Percentiles rank a stretch among this genome's conserved stretches.
phyloP scores from a whole-genome alignment of 37 sponge, comb jelly and placozoan species.

The Bolinopsis microptera region DNA sequence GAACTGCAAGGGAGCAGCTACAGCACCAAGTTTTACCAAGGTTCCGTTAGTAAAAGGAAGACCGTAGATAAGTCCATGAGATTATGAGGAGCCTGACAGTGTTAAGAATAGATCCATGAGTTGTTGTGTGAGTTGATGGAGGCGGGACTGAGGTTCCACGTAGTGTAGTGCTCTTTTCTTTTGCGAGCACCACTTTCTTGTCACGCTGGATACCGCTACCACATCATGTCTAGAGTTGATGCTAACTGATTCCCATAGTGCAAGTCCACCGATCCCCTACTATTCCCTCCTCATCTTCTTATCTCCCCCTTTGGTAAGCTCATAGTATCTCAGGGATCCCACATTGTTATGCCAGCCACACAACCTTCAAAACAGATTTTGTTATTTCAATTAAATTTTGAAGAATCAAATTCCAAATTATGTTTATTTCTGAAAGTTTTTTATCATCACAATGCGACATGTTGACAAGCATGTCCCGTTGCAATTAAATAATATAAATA shows the following conservation, averaged over 20 bases:
- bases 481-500: too few relatives aligned
- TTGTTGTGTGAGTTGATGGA: not conserved
- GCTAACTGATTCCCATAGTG: not conserved
- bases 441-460: too few relatives aligned
- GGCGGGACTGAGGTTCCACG: not conserved
- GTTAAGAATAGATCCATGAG: constrained; percentile 27
- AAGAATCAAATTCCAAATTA: not conserved
- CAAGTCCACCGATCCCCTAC: not conserved
- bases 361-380: too few relatives aligned
- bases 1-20: not conserved
- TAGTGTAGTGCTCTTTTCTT: not conserved
- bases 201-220: not conserved
- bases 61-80: not conserved
- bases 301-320: not conserved
- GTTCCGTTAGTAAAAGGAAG: not conserved
- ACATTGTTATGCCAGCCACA: constrained; percentile 14
- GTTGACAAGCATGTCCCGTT: too few relatives aligned
- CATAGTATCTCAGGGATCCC: not conserved
- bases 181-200: not conserved
- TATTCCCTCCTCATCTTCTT: not conserved
- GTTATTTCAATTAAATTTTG: not conserved
- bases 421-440: not conserved
- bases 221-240: not conserved
- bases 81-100: not conserved
- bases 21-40: not conserved